phyloP scores from a whole-genome alignment of 2,888 invertebrate species.

The Parnassius smintheus region DNA sequence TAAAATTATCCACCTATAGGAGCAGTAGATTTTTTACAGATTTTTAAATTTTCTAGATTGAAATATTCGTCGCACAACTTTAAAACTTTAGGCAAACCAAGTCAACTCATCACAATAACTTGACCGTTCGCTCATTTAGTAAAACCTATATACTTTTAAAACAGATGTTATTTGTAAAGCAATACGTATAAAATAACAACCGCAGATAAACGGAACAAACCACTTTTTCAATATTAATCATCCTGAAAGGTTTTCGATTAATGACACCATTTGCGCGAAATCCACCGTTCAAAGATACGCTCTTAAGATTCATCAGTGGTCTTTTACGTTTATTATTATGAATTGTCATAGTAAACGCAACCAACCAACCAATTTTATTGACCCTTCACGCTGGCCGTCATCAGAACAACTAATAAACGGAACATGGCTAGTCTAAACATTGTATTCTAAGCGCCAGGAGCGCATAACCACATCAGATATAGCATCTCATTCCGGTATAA shows the following conservation, averaged over 20 bases:
- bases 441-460: slow-evolving; percentile 65
- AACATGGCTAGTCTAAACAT: slow-evolving; percentile 59
- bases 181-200: too few relatives aligned
- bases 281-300: slow-evolving; percentile 16
- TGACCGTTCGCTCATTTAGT: too few relatives aligned
- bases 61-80: too few relatives aligned
- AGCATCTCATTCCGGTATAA: slow-evolving; percentile 56
- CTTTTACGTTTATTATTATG: slow-evolving; percentile 48
- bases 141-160: too few relatives aligned
- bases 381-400: slow-evolving; percentile 45
- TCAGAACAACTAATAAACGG: slow-evolving; percentile 57
- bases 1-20: too few relatives aligned
- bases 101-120: too few relatives aligned
- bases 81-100: too few relatives aligned
- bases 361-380: slow-evolving; percentile 59
- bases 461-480: slow-evolving; percentile 71
- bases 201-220: too few relatives aligned
- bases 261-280: slow-evolving; percentile 23
- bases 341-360: slow-evolving; percentile 37
- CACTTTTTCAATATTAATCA: slow-evolving; percentile 28
- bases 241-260: slow-evolving; percentile 24
- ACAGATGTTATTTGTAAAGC: too few relatives aligned
- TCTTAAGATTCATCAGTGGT: slow-evolving; percentile 30
- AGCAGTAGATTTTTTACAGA: too few relatives aligned
- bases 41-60: too few relatives aligned